A percentile compares a stretch with the other conserved stretches of the same genome.
Evolutionary conservation across 2,888 invertebrate genomes (phyloP).

Genomic region (Pherbina coryleti): DNA sequence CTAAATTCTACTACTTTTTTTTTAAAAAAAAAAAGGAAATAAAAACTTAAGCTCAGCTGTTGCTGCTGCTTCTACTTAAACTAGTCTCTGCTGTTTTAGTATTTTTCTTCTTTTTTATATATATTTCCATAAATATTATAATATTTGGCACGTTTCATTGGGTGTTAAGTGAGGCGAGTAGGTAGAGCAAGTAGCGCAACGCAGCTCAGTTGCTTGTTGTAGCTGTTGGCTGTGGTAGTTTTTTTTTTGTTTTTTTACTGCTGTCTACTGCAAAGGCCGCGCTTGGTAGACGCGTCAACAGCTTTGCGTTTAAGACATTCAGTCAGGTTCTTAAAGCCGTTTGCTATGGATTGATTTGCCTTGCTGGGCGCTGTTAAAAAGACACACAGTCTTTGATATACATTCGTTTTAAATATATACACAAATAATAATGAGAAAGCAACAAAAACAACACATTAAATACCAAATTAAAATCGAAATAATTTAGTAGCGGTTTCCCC

Average conservation of each 20-base stretch:
- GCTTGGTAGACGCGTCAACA: slow-evolving; percentile 20
- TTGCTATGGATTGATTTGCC: slow-evolving; percentile 43
- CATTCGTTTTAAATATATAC: too few species aligned
- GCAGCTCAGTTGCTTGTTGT: background rate
- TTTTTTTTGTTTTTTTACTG: too few species aligned
- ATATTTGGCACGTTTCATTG: slow-evolving; percentile 19
- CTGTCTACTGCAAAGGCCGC: slow-evolving; percentile 27
- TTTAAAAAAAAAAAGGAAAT: background rate
- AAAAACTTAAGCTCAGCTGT: background rate
- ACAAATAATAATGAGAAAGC: background rate
- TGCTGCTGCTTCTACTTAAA: background rate
- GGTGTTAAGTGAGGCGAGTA: slow-evolving; percentile 26
- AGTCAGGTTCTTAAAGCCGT: slow-evolving; percentile 47
- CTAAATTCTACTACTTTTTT: background rate
- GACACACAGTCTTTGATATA: background rate
- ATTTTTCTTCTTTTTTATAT: background rate
- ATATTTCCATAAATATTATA: background rate
- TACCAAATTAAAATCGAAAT: too few species aligned
- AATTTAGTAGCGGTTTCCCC: background rate
- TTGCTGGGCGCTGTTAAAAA: background rate
- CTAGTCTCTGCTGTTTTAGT: background rate
- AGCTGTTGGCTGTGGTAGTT: slow-evolving; percentile 9
- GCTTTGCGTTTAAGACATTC: slow-evolving; percentile 37
- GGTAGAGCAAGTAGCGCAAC: slow-evolving; percentile 18
- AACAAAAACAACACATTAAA: background rate